phyloP scores from a whole-genome alignment of 2,888 invertebrate species.

The Agrotis puta region DNA sequence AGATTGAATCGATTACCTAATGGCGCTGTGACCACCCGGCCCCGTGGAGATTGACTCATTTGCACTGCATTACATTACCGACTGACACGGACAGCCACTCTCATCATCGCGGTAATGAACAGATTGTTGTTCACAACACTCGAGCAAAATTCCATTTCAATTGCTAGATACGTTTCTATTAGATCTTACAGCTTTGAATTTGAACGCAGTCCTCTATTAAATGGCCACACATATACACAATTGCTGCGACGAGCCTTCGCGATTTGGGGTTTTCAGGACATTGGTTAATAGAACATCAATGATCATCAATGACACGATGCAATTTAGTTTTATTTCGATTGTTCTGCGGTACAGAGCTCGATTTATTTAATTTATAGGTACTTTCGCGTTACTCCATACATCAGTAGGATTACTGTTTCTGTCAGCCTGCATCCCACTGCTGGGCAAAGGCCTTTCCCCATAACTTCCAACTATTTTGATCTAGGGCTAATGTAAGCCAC shows the following conservation, averaged over 20 bases:
- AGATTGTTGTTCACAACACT: constrained; percentile 78
- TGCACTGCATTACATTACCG: constrained; percentile 91
- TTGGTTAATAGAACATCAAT: constrained; percentile 42
- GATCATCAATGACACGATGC: constrained; percentile 33
- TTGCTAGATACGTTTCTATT: constrained; percentile 63
- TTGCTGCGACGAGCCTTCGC: constrained; percentile 11
- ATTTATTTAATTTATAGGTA: constrained; percentile 4
- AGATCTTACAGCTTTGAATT: constrained; percentile 48
- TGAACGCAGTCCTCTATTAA: constrained; percentile 35
- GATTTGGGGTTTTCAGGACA: constrained; percentile 37
- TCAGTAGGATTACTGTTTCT: neutral
- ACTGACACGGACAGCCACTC: constrained; percentile 89
- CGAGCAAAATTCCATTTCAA: constrained; percentile 68
- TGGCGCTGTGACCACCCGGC: constrained; percentile 84
- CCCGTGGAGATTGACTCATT: constrained; percentile 90
- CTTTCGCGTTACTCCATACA: neutral
- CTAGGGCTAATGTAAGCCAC: no score
- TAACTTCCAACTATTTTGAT: no score
- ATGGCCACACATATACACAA: constrained; percentile 26
- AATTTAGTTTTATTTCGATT: constrained; percentile 29
- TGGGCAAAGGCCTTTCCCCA: no score
- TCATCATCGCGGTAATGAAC: constrained; percentile 88
- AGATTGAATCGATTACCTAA: constrained; percentile 89
- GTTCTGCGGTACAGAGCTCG: neutral
- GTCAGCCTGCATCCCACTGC: no score